Conservation (phyloP, 2,797 vertebrate genomes). For the Alauda arvensis region DNA sequence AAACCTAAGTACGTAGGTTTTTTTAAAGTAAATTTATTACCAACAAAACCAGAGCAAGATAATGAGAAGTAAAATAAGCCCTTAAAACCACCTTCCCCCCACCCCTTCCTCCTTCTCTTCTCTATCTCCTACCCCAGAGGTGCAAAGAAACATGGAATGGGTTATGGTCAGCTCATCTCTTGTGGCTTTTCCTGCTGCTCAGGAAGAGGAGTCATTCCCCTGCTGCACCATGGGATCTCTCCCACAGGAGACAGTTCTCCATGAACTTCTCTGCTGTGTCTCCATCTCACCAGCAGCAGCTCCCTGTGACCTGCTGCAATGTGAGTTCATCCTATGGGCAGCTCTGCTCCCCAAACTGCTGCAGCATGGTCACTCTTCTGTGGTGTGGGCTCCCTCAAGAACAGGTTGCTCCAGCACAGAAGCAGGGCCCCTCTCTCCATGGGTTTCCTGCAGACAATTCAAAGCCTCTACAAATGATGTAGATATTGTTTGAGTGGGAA, state of each 20-base stretch:
- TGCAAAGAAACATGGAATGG: not conserved
- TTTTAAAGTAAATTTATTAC: not conserved
- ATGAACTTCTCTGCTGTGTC: too few relatives aligned
- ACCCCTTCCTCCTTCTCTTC: not conserved
- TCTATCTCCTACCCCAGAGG: too few relatives aligned
- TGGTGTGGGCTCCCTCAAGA: not conserved
- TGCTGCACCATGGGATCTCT: not conserved
- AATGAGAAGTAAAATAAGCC: not conserved
- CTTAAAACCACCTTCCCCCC: not conserved
- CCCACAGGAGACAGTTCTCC: not conserved
- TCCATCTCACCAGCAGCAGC: too few relatives aligned
- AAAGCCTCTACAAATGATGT: constrained; percentile 15
- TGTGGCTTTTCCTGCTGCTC: not conserved
- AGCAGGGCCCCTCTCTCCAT: not conserved
- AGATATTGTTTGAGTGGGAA: not conserved
- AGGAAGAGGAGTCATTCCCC: not conserved
- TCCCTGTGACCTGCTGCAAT: too few relatives aligned
- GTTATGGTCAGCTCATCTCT: not conserved
- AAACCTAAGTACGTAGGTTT: too few relatives aligned
- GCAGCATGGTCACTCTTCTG: not conserved
- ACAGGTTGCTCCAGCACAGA: not conserved
- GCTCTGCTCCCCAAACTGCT: too few relatives aligned
- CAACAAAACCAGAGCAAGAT: not conserved
- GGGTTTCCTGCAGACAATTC: not conserved
- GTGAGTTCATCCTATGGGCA: too few relatives aligned